Conservation (phyloP, 2,113 vertebrate genomes). For the Pitta sordida region DNA sequence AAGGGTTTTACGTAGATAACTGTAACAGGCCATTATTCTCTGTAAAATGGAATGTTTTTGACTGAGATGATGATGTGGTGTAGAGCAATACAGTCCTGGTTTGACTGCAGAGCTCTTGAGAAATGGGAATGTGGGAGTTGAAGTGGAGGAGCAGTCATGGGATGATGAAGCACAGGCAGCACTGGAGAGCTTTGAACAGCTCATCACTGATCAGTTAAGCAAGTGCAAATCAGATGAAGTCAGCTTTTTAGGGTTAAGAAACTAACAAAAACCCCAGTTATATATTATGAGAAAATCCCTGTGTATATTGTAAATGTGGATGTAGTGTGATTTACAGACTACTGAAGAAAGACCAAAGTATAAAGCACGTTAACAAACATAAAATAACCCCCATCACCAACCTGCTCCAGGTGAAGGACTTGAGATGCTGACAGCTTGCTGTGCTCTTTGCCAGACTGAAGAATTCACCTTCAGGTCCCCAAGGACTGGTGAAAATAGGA, state of each 20-base stretch:
- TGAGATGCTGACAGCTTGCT: not conserved
- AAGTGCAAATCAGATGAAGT: not conserved
- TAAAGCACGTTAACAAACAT: not conserved
- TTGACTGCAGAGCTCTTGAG: not conserved
- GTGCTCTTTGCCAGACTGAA: not conserved
- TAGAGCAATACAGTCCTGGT: not conserved
- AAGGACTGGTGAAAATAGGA: not conserved
- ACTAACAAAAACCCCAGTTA: not conserved
- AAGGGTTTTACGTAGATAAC: not conserved
- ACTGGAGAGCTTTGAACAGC: not conserved
- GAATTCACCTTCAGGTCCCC: not conserved
- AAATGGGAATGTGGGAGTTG: not conserved
- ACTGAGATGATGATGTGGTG: accelerated
- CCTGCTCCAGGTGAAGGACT: not conserved
- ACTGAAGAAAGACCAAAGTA: not conserved
- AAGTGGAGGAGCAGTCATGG: not conserved
- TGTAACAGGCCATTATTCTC: not conserved
- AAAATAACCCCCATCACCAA: not conserved
- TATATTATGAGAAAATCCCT: not conserved
- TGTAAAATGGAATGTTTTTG: not conserved
- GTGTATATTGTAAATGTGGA: not conserved
- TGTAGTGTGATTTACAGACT: not conserved
- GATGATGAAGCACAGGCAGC: not conserved
- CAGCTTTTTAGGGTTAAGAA: not conserved
- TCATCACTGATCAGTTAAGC: not conserved